Evolutionary conservation across 1,140 invertebrate genomes (phyloP).

Genomic region (Anadara kagoshimensis): DNA sequence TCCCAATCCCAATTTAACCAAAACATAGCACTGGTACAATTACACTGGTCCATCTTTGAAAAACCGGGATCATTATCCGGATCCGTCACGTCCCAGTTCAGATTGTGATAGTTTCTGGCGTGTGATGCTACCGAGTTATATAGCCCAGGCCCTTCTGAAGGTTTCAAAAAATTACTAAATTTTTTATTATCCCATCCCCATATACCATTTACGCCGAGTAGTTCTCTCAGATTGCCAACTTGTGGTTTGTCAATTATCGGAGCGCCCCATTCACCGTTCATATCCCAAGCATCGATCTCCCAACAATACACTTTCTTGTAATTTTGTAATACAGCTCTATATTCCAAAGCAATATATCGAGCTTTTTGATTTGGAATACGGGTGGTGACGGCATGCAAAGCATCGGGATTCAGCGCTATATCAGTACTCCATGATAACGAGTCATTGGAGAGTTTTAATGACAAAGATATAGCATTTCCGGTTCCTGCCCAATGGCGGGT

Average conservation of each 20-base stretch:
- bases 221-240: slow-evolving; percentile 27
- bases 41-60: slow-evolving; percentile 41
- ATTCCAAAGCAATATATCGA: slow-evolving; percentile 42
- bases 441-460: slow-evolving; percentile 40
- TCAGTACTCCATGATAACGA: slow-evolving; percentile 32
- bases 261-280: slow-evolving; percentile 42
- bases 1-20: slow-evolving; percentile 62
- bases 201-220: slow-evolving; percentile 60
- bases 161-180: slow-evolving; percentile 33
- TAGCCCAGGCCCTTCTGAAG: slow-evolving; percentile 41
- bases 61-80: slow-evolving; percentile 50
- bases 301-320: slow-evolving; percentile 50
- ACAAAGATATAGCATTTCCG: slow-evolving; percentile 27
- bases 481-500: slow-evolving; percentile 56
- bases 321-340: slow-evolving; percentile 29
- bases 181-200: slow-evolving; percentile 59
- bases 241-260: slow-evolving; percentile 31
- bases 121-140: slow-evolving; percentile 53
- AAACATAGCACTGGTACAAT: slow-evolving; percentile 48
- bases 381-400: slow-evolving; percentile 42
- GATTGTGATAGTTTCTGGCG: slow-evolving; percentile 58
- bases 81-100: slow-evolving; percentile 54
- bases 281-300: slow-evolving; percentile 56
- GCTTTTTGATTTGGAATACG: slow-evolving; percentile 3
- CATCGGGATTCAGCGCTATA: slow-evolving; percentile 40